A percentile compares a stretch with the other conserved stretches of the same genome.
These are phyloP conservation scores for Crax fasciolata DNA, from an alignment of 2,797 vertebrate genomes.

Conservation along the genomic window DNA sequence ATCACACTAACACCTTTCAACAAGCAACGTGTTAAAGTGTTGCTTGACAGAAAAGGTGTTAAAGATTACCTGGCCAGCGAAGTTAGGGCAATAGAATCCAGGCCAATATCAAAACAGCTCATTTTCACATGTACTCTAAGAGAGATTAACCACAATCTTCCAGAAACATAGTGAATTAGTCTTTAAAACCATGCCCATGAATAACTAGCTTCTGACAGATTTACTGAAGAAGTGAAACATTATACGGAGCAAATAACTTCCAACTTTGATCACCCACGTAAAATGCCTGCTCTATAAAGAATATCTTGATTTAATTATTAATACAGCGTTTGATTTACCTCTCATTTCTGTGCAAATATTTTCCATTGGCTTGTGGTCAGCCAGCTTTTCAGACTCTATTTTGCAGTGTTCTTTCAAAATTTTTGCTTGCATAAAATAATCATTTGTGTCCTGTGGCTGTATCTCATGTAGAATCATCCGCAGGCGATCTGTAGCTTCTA, in stretches of 20 bases:
- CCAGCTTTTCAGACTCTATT: constrained; percentile 64
- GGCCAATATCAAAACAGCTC: background rate
- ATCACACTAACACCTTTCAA: background rate
- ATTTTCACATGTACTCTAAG: background rate
- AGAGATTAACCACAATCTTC: background rate
- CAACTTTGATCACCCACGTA: background rate
- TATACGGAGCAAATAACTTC: background rate
- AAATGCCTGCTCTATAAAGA: background rate
- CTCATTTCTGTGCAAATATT: constrained; percentile 61
- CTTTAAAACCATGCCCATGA: background rate
- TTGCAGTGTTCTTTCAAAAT: constrained; percentile 82
- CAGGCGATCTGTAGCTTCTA: constrained; percentile 88
- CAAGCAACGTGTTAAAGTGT: background rate
- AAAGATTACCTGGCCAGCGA: background rate
- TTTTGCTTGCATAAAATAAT: constrained; percentile 91
- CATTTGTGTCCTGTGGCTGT: constrained; percentile 94
- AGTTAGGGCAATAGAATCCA: background rate
- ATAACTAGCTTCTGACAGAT: background rate
- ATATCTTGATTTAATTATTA: constrained; percentile 33
- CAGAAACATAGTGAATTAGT: background rate
- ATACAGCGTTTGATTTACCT: constrained; percentile 73
- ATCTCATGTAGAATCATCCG: constrained; percentile 94
- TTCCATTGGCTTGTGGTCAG: constrained; percentile 27
- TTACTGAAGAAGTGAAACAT: constrained; percentile 14
- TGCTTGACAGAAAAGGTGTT: background rate